Evolutionary conservation across 2,113 vertebrate genomes (phyloP).

Genomic region (Sapayoa aenigma): DNA sequence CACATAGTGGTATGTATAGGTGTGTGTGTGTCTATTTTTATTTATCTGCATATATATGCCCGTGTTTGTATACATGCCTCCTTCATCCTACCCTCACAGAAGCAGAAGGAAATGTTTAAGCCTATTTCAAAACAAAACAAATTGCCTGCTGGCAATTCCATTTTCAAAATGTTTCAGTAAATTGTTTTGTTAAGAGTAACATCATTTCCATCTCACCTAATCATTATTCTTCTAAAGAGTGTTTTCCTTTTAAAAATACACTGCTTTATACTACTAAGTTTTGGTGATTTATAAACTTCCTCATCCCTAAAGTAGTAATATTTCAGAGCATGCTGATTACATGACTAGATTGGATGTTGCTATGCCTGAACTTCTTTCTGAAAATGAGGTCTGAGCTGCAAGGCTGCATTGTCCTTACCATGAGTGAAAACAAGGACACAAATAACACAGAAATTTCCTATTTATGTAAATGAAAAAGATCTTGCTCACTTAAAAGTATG

Average conservation of each 20-base stretch:
- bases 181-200: constrained; percentile 64
- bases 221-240: constrained; percentile 45
- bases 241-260: constrained; percentile 45
- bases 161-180: constrained; percentile 58
- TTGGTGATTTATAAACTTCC: constrained; percentile 41
- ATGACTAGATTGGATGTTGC: neutral
- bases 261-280: constrained; percentile 34
- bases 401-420: neutral
- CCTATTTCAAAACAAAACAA: constrained; percentile 60
- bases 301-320: neutral
- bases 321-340: constrained; percentile 8
- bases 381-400: constrained; percentile 21
- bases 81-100: neutral
- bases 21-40: neutral
- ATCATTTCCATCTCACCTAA: constrained; percentile 62
- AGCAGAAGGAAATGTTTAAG: constrained; percentile 2
- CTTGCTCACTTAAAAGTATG: neutral
- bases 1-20: neutral
- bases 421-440: neutral
- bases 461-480: neutral
- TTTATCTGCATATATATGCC: neutral
- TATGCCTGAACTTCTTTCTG: neutral
- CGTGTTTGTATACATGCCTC: neutral
- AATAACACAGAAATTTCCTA: neutral
- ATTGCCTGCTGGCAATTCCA: constrained; percentile 57